A percentile compares a stretch with the other conserved stretches of the same genome.
These are phyloP conservation scores for Actinernus sp. DNA, from an alignment of 92 coral and sea anemone species.

Conservation along the genomic window DNA sequence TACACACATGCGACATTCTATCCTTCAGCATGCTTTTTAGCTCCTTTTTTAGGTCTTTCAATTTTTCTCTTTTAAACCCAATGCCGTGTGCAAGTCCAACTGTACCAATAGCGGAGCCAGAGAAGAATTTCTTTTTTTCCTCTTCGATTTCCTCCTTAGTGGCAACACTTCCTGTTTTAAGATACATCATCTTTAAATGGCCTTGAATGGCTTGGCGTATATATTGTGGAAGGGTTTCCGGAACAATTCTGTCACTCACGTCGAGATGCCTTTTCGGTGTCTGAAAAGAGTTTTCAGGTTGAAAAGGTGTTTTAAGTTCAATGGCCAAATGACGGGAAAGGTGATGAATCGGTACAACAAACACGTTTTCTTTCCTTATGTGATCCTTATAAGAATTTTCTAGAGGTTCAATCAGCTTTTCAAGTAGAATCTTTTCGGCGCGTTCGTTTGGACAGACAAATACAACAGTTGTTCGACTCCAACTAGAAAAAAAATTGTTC, in stretches of 20 bases:
- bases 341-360: slow-evolving; percentile 53
- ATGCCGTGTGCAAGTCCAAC: slow-evolving; percentile 4
- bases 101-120: slow-evolving; percentile 19
- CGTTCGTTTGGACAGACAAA: slow-evolving; percentile 39
- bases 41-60: slow-evolving; percentile 11
- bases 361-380: slow-evolving; percentile 29
- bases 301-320: slow-evolving; percentile 42
- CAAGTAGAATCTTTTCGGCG: slow-evolving; percentile 1
- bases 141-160: neutral
- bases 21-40: slow-evolving; percentile 18
- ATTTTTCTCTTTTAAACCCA: slow-evolving; percentile 17
- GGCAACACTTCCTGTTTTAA: neutral
- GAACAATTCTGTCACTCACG: slow-evolving; percentile 3
- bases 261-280: neutral
- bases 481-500: slow-evolving; percentile 23
- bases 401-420: slow-evolving; percentile 13
- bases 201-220: slow-evolving; percentile 27
- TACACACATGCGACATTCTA: slow-evolving; percentile 28
- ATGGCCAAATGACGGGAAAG: slow-evolving; percentile 32
- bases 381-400: slow-evolving; percentile 25
- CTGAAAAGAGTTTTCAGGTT: slow-evolving; percentile 30
- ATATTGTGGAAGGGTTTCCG: slow-evolving; percentile 26
- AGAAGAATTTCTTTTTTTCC: slow-evolving; percentile 12
- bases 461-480: slow-evolving; percentile 29
- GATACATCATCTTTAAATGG: slow-evolving; percentile 30